Base-by-base conservation (phyloP, 2,797 vertebrate genomes). In the Helarctos malayanus region DNA sequence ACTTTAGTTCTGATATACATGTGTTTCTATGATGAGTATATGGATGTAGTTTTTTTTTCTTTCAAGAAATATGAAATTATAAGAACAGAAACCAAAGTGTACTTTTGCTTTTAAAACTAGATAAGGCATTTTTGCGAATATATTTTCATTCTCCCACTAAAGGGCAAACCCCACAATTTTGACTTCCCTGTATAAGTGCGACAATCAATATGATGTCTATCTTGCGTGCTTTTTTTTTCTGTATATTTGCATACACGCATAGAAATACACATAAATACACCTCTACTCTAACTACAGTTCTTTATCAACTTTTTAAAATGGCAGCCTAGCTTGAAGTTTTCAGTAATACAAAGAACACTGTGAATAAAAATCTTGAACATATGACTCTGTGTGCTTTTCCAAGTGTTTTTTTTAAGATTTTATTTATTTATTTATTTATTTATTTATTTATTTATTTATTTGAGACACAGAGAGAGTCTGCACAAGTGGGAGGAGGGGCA, bases 21-120 rank as follows among this genome's bases (percentile, higher is more conserved):
- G 71, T 82, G 27, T 63, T 84, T 91, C 73, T 89, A 63, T 38
- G 15, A 76, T 88, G 82, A 81, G 21, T 16, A 79, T 95, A 65
- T 75, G 29, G n/a, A 59, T 78, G 10, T n/a, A 78, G 19, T 71
- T 41, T 41, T 35, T 69, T 32, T 56, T 59, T 94, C 78, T 35
- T 61, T 73, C 45, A 57, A 59, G 57, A 78, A 97, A 88, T 12
- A n/a, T 29, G 19, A 89, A 78, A 92, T 38, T 12, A 45, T 68
- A 29, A 78, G 91, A 92, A 56, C 5, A 25, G 56, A 79, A 91
- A 41, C 0, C 7, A 87, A 73, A 54, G n/a, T 56, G 13, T 86
- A 61, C 8, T 52, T 94, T 92, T 47, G 47, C 23, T 83, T 85
- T 96, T 92, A 87, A 87, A 94, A 79, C 12, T 52, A 27, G 45